A percentile compares a stretch with the other conserved stretches of the same genome.
Conservation (phyloP, 2,797 vertebrate species). For the Peromyscus nudipes region DNA sequence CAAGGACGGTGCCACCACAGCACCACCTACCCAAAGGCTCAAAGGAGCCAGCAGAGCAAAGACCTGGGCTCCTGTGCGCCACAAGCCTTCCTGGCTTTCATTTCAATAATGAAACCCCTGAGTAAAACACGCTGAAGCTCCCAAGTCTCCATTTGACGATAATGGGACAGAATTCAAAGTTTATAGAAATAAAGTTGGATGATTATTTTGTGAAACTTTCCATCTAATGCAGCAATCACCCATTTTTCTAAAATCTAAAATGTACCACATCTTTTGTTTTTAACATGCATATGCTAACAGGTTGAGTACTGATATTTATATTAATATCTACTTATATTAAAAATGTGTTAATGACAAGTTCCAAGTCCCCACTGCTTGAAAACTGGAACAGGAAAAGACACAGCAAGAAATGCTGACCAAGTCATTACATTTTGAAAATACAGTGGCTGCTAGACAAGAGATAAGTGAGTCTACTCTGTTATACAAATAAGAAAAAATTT, state of each 20-base stretch:
- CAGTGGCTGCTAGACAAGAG: not conserved
- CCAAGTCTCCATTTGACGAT: not conserved
- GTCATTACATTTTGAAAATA: conserved; percentile 43
- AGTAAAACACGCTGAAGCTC: not conserved
- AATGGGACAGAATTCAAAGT: conserved; percentile 41
- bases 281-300: not conserved
- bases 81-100: conserved; percentile 25
- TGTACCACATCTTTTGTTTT: conserved; percentile 38
- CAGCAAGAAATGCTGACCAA: not conserved
- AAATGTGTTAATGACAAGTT: conserved; percentile 27
- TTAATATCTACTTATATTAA: conserved; percentile 5
- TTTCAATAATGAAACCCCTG: conserved; percentile 52
- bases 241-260: conserved; percentile 55
- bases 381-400: not conserved
- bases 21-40: conserved; percentile 64
- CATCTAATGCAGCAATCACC: not conserved
- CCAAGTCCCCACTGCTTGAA: not conserved
- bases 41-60: not conserved
- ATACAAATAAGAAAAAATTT: conserved; percentile 53
- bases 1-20: conserved; percentile 60
- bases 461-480: conserved; percentile 31
- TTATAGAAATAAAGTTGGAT: not conserved
- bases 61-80: not conserved
- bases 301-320: not conserved
- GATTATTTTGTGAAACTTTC: conserved; percentile 26